A percentile compares a stretch with the other conserved stretches of the same genome.
Evolutionary conservation across 2,113 vertebrate genomes (phyloP).

Genomic region (Toxostoma redivivum): DNA sequence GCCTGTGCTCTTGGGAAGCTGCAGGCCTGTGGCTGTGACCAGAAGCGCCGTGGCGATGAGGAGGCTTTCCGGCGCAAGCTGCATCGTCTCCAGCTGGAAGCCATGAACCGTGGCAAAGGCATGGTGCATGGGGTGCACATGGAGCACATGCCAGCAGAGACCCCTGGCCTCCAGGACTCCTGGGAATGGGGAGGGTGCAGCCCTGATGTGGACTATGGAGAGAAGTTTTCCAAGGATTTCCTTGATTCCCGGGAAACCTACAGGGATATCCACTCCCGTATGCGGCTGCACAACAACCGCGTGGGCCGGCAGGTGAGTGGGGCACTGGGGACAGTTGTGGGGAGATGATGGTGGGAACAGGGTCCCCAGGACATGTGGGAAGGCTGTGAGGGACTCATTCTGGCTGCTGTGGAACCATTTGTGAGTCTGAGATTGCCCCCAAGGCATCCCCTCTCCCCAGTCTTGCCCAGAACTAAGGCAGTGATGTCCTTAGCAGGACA

Average conservation of each 20-base stretch:
- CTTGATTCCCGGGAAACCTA: slow-evolving; percentile 94
- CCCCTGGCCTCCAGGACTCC: slow-evolving; percentile 89
- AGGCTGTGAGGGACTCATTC: neutral
- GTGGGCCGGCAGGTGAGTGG: slow-evolving; percentile 94
- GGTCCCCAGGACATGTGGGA: accelerated
- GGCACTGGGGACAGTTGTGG: accelerated
- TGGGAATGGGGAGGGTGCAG: slow-evolving; percentile 99
- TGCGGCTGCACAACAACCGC: slow-evolving; percentile 97
- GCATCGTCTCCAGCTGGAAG: slow-evolving; percentile 91
- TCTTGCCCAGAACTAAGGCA: neutral
- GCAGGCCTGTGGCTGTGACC: slow-evolving; percentile 90
- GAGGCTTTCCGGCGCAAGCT: slow-evolving; percentile 94
- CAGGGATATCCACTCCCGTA: slow-evolving; percentile 94
- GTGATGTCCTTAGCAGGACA: neutral
- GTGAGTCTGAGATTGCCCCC: neutral
- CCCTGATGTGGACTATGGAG: slow-evolving; percentile 94
- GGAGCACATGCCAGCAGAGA: slow-evolving; percentile 85
- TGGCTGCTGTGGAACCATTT: neutral
- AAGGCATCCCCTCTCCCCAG: neutral
- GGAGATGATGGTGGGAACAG: no score
- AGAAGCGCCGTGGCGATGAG: slow-evolving; percentile 89
- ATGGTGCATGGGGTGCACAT: slow-evolving; percentile 93
- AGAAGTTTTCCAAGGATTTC: slow-evolving; percentile 97
- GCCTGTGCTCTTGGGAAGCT: slow-evolving; percentile 96
- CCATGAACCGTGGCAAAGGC: slow-evolving; percentile 93